Evolutionary conservation across 2,113 vertebrate species (phyloP), one percentile per base, ranked within the genome.

Genomic region (Bubo bubo): DNA sequence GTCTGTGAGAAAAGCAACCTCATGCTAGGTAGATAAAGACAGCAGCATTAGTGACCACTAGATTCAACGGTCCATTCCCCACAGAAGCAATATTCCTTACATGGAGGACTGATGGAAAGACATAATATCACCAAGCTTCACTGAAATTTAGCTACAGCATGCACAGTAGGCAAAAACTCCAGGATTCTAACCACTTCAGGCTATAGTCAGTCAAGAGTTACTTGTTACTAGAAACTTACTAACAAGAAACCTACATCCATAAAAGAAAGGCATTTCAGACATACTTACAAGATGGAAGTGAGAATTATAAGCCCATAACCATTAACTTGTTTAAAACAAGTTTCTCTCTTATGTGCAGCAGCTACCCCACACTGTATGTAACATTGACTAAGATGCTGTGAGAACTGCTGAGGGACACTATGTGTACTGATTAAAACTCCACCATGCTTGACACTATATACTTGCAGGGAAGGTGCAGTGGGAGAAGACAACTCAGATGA

Each of bases 361-460:
- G 7, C 22, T 50, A 39, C 73, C 4, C 6, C 1, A 24, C 6
- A 18, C 9, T 12, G 21, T 56, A 52, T 1, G 0, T 66, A 49
- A 62, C 6, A 3, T 28, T 77, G 59, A 50, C 32, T 50, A 22
- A 8, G 26, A 35, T 30, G 13, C 35, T 55, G 22, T 70, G 59
- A 67, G 47, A 37, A 41, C 27, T 37, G n/a, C 47, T 73, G 39
- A 24, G 53, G 37, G 55, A 37, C 34, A 11, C 30, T 34, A 13
- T 8, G 2, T 24, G 12, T 47, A 23, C 22, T 7, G 12, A 47
- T 32, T 49, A 37, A n/a, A 66, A 28, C n/a, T 73, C 24, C 18
- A 50, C 19, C 9, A 5, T 18, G 18, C 18, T 53, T 79, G 23
- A 35, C 21, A 27, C 21, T 59, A 23, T 35, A 43, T 10, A 16